Conservation (phyloP, 2,888 invertebrate genomes). For the Acrobasis repandana region DNA sequence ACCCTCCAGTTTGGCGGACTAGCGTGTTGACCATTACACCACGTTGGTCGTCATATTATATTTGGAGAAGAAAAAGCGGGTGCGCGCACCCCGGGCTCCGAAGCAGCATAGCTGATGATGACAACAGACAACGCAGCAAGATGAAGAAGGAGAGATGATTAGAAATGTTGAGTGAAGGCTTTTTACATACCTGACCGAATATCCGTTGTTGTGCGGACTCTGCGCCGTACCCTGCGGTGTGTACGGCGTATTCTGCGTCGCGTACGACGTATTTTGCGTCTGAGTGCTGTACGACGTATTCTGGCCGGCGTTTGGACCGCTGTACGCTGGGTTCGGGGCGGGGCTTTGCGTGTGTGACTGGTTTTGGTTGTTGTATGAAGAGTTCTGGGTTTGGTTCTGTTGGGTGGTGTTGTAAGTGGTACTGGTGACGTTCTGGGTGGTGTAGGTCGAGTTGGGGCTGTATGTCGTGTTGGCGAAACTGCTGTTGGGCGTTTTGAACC, state of each 20-base stretch:
- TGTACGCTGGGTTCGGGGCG: background rate
- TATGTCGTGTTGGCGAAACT: slow-evolving; percentile 75
- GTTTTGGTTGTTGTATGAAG: slow-evolving; percentile 37
- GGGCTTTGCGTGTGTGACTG: slow-evolving; percentile 30
- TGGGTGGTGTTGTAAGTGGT: slow-evolving; percentile 54
- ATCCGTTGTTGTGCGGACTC: slow-evolving; percentile 27
- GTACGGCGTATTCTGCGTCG: background rate
- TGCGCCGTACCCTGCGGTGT: background rate
- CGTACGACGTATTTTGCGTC: background rate
- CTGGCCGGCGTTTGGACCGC: background rate
- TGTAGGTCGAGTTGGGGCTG: slow-evolving; percentile 70
- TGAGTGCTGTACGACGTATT: background rate
- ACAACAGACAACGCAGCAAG: too few species aligned
- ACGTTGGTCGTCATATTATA: too few species aligned
- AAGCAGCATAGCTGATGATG: too few species aligned
- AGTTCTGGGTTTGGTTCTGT: slow-evolving; percentile 60
- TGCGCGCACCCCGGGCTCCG: too few species aligned
- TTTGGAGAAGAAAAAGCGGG: too few species aligned
- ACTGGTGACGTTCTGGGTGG: slow-evolving; percentile 46
- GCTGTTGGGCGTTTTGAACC: slow-evolving; percentile 67
- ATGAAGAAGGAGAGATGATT: too few species aligned
- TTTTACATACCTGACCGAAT: slow-evolving; percentile 31
- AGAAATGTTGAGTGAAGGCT: too few species aligned
- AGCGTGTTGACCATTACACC: too few species aligned
- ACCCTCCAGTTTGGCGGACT: too few species aligned